phyloP scores from a whole-genome alignment of 2,888 invertebrate genomes.

The Diarsia mendica region DNA sequence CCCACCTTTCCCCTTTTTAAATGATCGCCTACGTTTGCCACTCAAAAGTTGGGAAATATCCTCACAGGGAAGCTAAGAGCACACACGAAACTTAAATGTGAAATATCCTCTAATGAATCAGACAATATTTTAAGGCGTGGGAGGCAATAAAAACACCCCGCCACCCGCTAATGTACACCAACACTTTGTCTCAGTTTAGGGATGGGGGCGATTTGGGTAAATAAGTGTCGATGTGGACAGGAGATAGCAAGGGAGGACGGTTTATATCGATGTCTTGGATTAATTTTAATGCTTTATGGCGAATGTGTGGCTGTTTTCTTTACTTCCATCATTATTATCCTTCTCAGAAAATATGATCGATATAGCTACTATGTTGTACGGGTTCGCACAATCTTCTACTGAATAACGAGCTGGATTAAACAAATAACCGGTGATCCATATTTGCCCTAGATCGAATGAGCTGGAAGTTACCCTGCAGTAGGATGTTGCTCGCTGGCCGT shows the following conservation, averaged over 20 bases:
- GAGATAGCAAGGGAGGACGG: conserved; percentile 64
- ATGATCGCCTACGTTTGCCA: conserved; percentile 84
- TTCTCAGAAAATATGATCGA: background rate
- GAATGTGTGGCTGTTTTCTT: background rate
- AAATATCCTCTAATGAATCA: conserved; percentile 90
- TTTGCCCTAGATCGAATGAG: background rate
- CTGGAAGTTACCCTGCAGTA: background rate
- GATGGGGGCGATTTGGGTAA: conserved; percentile 84
- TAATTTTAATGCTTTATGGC: conserved; percentile 11
- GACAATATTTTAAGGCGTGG: conserved; percentile 90
- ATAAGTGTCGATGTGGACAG: conserved; percentile 87
- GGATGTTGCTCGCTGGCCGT: background rate
- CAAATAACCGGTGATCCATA: background rate
- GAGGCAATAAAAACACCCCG: conserved; percentile 87
- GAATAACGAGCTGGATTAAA: background rate
- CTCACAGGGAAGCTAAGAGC: conserved; percentile 80
- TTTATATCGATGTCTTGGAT: conserved; percentile 61
- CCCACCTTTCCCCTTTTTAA: conserved; percentile 76
- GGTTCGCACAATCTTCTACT: background rate
- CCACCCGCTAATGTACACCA: conserved; percentile 87
- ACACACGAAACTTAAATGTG: conserved; percentile 89
- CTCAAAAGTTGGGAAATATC: conserved; percentile 83
- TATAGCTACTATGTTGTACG: too few relatives aligned
- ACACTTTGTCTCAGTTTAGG: conserved; percentile 87
- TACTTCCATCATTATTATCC: background rate